Evolutionary conservation across 2,888 invertebrate species (phyloP), one percentile per base, ranked within the genome.

Genomic region (Sipha maydis): DNA sequence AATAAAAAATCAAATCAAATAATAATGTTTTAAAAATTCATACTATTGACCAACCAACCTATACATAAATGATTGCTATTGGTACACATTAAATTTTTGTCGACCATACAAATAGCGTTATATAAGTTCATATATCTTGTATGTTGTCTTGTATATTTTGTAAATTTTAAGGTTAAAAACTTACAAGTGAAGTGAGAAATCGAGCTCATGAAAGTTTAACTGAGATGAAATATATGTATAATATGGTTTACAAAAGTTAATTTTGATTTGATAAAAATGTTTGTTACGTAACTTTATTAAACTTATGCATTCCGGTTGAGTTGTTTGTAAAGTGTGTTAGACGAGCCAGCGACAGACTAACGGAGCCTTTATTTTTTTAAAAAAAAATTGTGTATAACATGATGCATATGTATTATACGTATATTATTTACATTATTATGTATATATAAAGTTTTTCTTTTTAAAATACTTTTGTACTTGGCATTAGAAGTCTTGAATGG

Each of bases 191-290:
- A 25, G 5, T 69, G 19, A 69, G 69, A n/a, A 25, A 67, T 79
- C 67, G 85, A 85, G 25, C 9, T 25, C 19, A 48, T 9, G n/a
- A 31, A 77, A 69, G 31, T 78, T 85, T 67, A n/a, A 11, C 38
- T 25, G 75, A 25, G 25, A n/a, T 41, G 28, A 67, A 69, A 28
- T 69, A 28, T 69, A 67, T 25, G 25, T 25, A 34, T 21, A 41
- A 28, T 19, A 69, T 48, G 48, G n/a, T 25, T 48, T 28, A 69
- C 28, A 28, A 56, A 75, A 38, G 83, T 75, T 84, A 75, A 84
- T 84, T 84, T 61, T 38, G 34, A 84, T 61, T 38, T 28, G 38
- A 75, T 84, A 61, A 84, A 56, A 84, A 83, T 54, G 25, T 8
- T 56, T 54, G 25, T 8, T 56, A 73, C 83, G 73, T 73, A 54